Evolutionary conservation across 2,888 invertebrate genomes (phyloP).

Genomic region (Oscheius sp.): DNA sequence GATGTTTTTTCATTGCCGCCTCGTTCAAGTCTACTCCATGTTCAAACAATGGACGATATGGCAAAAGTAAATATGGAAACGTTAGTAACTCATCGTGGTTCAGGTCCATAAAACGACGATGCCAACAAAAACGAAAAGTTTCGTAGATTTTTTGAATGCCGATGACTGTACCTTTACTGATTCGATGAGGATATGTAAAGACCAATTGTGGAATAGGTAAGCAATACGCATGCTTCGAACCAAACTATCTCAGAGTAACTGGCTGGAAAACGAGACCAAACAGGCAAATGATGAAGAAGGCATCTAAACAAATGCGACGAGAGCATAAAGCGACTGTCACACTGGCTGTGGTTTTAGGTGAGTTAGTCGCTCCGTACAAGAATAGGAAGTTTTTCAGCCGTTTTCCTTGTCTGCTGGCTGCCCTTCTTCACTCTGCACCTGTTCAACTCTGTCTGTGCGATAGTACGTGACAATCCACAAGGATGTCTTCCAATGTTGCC

Average conservation of each 20-base stretch:
- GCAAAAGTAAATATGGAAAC: constrained; percentile 19
- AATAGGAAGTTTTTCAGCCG: constrained; percentile 79
- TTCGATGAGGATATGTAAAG: constrained; percentile 54
- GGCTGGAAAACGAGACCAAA: constrained; percentile 64
- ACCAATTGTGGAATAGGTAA: constrained; percentile 62
- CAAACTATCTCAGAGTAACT: constrained; percentile 52
- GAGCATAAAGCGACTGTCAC: constrained; percentile 99
- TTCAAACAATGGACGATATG: constrained; percentile 16
- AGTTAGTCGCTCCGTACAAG: background rate
- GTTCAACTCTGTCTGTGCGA: constrained; percentile 89
- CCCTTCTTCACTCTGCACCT: constrained; percentile 99
- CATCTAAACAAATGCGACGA: constrained; percentile 76
- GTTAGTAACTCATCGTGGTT: background rate
- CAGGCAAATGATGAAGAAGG: constrained; percentile 70
- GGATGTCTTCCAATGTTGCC: constrained; percentile 74
- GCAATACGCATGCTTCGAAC: background rate
- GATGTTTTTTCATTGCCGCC: constrained; percentile 28
- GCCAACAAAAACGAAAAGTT: constrained; percentile 26
- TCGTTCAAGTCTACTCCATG: constrained; percentile 16
- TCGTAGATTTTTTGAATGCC: constrained; percentile 28
- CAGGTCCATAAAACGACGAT: constrained; percentile 21
- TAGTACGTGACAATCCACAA: constrained; percentile 32
- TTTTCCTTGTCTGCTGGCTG: constrained; percentile 97
- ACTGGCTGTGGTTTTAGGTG: constrained; percentile 95
- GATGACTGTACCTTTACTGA: constrained; percentile 53